These are phyloP conservation scores for Corynorhinus townsendii DNA, from an alignment of 2,113 vertebrate species.

Conservation along the genomic window DNA sequence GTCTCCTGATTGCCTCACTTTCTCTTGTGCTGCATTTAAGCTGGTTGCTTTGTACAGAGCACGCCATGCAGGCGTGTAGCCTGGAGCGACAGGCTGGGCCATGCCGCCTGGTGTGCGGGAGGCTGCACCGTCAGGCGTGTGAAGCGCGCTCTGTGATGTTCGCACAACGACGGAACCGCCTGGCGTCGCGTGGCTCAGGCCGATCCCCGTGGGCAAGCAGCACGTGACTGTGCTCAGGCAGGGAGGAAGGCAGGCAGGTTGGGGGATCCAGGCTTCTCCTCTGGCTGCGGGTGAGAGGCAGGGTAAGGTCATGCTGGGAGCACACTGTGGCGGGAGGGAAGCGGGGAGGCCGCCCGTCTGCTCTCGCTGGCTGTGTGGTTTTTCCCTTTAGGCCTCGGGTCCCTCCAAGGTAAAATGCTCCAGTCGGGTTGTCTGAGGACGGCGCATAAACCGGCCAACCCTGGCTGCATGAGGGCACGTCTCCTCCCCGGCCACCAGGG, in stretches of 20 bases:
- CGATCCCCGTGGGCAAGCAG: neutral
- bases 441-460: fast-evolving
- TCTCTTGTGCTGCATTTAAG: neutral
- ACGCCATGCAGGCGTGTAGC: neutral
- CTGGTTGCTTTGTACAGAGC: neutral
- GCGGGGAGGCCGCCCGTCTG: fast-evolving
- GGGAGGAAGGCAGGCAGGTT: fast-evolving
- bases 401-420: neutral
- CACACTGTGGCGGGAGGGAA: neutral
- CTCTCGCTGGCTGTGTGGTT: neutral
- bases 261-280: too few relatives aligned
- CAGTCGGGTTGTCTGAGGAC: neutral
- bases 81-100: neutral
- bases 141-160: neutral
- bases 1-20: fast-evolving
- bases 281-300: neutral
- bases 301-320: neutral
- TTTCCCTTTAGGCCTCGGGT: neutral
- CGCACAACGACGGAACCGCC: fast-evolving
- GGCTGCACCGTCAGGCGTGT: neutral
- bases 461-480: neutral
- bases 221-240: neutral
- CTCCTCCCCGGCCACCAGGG: neutral
- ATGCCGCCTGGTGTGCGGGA: fast-evolving
- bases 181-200: neutral